phyloP scores from a whole-genome alignment of 2,113 vertebrate genomes.

The Pelvicachromis taeniatus region DNA sequence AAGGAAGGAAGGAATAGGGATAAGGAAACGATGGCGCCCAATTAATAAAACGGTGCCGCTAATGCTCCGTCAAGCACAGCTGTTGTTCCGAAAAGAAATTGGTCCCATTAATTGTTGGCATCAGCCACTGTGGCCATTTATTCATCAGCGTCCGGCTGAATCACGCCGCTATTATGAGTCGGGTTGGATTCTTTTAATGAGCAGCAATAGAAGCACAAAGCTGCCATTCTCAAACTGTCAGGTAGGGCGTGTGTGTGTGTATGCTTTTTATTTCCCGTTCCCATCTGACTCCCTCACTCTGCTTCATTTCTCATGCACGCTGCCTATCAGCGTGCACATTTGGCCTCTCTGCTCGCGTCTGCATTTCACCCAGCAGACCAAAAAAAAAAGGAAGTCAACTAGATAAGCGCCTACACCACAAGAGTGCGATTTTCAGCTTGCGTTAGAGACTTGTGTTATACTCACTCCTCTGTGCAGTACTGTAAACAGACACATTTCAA shows the following conservation, averaged over 20 bases:
- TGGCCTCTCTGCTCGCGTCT: slow-evolving; percentile 3
- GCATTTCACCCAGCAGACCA: not conserved
- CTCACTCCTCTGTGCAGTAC: not conserved
- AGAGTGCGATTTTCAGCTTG: not conserved
- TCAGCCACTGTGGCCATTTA: not conserved
- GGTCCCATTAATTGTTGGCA: slow-evolving; percentile 35
- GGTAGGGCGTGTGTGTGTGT: slow-evolving; percentile 4
- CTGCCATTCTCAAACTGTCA: slow-evolving; percentile 23
- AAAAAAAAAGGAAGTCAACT: not conserved
- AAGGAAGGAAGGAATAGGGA: slow-evolving; percentile 8
- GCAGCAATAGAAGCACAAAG: slow-evolving; percentile 30
- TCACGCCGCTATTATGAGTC: slow-evolving; percentile 10
- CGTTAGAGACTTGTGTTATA: not conserved
- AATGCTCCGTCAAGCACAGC: slow-evolving; percentile 18
- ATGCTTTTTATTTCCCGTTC: slow-evolving; percentile 20
- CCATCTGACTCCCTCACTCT: not conserved
- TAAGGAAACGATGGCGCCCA: not conserved
- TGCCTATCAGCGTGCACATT: slow-evolving; percentile 8
- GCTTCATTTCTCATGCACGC: slow-evolving; percentile 49
- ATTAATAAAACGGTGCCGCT: slow-evolving; percentile 32
- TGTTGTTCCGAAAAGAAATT: slow-evolving; percentile 29
- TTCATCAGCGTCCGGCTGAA: slow-evolving; percentile 35
- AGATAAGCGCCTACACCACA: not conserved
- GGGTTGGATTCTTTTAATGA: slow-evolving; percentile 38
- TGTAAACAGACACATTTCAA: not conserved